A percentile compares a stretch with the other conserved stretches of the same genome.
These are phyloP conservation scores for Kryptolebias marmoratus DNA, from an alignment of 2,113 vertebrate genomes.

Conservation along the genomic window DNA sequence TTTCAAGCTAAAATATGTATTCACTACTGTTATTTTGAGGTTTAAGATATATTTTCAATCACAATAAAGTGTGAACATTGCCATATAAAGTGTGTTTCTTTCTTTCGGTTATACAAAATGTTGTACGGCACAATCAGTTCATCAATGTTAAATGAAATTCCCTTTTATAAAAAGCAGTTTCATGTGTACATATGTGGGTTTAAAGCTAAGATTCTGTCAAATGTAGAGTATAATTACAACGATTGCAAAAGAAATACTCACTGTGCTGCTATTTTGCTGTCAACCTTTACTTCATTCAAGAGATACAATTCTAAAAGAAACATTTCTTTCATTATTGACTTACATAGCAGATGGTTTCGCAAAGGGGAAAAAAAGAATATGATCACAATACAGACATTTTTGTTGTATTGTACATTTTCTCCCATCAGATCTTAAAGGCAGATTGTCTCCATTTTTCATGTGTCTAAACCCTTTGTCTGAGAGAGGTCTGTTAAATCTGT, in stretches of 20 bases:
- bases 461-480: conserved; percentile 85
- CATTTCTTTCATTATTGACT: conserved; percentile 78
- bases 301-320: conserved; percentile 62
- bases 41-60: background rate
- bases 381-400: conserved; percentile 87
- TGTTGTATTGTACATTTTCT: conserved; percentile 86
- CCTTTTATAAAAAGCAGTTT: conserved; percentile 6
- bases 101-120: no score
- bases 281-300: conserved; percentile 75
- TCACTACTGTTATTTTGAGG: background rate
- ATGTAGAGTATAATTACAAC: conserved; percentile 43
- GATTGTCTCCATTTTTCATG: conserved; percentile 92
- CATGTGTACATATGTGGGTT: conserved; percentile 11
- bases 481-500: conserved; percentile 84
- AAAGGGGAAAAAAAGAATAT: conserved; percentile 75
- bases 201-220: conserved; percentile 31
- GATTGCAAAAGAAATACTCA: conserved; percentile 18
- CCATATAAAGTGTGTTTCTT: background rate
- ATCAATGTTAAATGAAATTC: background rate
- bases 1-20: conserved; percentile 14
- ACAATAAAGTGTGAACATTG: background rate
- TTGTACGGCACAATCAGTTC: no score
- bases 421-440: conserved; percentile 79
- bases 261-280: conserved; percentile 49
- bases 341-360: conserved; percentile 83